Evolutionary conservation across 2,113 vertebrate species (phyloP).

Genomic region (Microtus ochrogaster): DNA sequence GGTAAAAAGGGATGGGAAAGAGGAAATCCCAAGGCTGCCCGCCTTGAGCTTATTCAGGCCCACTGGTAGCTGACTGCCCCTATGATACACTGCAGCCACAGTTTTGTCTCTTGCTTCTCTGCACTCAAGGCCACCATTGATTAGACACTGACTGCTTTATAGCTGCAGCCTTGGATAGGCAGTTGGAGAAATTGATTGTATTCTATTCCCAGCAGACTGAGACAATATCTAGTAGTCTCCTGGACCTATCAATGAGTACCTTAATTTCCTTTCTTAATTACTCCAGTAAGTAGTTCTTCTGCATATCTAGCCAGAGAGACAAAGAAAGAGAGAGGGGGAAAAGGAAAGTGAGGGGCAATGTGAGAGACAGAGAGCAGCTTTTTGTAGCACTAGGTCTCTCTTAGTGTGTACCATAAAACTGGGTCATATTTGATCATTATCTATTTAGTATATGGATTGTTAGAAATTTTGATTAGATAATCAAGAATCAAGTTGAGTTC

Average conservation of each 20-base stretch:
- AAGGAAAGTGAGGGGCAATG: neutral
- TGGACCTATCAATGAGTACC: conserved; percentile 63
- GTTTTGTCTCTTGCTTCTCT: conserved; percentile 72
- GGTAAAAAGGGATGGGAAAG: neutral
- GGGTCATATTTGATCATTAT: conserved; percentile 25
- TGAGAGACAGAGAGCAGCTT: neutral
- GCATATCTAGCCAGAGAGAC: neutral
- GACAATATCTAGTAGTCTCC: conserved; percentile 77
- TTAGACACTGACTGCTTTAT: conserved; percentile 82
- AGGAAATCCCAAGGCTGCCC: neutral
- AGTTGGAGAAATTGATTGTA: conserved; percentile 83
- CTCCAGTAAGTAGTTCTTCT: neutral
- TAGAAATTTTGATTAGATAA: conserved; percentile 53
- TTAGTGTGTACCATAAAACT: conserved; percentile 1
- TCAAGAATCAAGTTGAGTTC: conserved; percentile 54
- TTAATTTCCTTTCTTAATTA: conserved; percentile 84
- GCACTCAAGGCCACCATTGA: conserved; percentile 87
- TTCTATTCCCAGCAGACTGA: conserved; percentile 83
- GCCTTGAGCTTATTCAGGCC: conserved; percentile 14
- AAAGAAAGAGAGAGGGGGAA: neutral
- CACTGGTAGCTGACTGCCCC: neutral
- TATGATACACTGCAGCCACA: rapidly evolving
- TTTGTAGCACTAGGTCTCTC: neutral
- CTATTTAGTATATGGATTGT: conserved; percentile 45
- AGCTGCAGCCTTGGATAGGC: conserved; percentile 83